A percentile compares a stretch with the other conserved stretches of the same genome.
Conservation (phyloP, 2,797 vertebrate genomes). For the Psittacula derbiana region DNA sequence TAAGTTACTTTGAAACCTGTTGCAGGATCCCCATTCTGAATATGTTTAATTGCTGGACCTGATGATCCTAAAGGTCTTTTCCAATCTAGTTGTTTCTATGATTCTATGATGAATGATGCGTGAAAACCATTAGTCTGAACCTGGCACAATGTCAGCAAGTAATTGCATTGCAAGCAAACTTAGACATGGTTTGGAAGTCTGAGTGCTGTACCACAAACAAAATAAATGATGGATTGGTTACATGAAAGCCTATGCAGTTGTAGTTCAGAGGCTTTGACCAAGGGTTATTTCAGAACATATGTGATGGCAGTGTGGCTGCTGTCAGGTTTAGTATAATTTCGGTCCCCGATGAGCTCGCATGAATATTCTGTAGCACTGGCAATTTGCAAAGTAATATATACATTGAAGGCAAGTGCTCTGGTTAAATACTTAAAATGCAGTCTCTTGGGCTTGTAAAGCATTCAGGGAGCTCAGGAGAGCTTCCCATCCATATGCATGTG, state of each 20-base stretch:
- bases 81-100: not conserved
- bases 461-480: not conserved
- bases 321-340: slow-evolving; percentile 44
- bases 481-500: not conserved
- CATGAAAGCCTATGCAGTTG: not conserved
- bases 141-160: slow-evolving; percentile 49
- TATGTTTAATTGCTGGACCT: slow-evolving; percentile 33
- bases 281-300: slow-evolving; percentile 45
- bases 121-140: slow-evolving; percentile 53
- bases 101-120: slow-evolving; percentile 15
- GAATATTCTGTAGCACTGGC: slow-evolving; percentile 28
- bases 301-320: slow-evolving; percentile 38
- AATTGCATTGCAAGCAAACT: slow-evolving; percentile 60
- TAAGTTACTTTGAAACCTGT: slow-evolving; percentile 59
- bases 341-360: slow-evolving; percentile 18
- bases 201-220: slow-evolving; percentile 51
- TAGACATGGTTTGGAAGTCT: slow-evolving; percentile 39
- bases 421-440: slow-evolving; percentile 27
- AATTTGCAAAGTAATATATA: slow-evolving; percentile 45
- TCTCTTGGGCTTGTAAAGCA: not conserved
- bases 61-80: not conserved
- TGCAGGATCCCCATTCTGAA: slow-evolving; percentile 31
- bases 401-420: slow-evolving; percentile 14
- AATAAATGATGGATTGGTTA: slow-evolving; percentile 46
- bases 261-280: slow-evolving; percentile 48